Evolutionary conservation across 2,113 vertebrate genomes (phyloP).

Genomic region (Paedocypris sp.): DNA sequence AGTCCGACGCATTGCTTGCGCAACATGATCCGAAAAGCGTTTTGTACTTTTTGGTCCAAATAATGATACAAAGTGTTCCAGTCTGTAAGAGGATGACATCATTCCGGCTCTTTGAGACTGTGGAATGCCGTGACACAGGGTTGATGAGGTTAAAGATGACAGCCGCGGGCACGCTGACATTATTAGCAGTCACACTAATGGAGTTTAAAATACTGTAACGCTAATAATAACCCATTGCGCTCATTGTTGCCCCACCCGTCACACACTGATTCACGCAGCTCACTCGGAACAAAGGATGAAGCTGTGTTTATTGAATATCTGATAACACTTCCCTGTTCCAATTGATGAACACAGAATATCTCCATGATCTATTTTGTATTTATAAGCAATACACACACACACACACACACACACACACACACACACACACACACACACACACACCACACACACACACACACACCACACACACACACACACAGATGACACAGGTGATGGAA

Average conservation of each 20-base stretch:
- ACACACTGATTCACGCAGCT: background rate
- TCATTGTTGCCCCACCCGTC: conserved; percentile 12
- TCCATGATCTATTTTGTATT: no score
- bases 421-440: no score
- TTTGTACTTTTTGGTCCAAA: background rate
- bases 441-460: no score
- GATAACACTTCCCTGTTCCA: conserved; percentile 12
- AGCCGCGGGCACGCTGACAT: background rate
- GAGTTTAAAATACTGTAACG: background rate
- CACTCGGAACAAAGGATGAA: background rate
- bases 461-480: no score
- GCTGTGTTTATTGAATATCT: background rate
- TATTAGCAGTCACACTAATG: background rate
- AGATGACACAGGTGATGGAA: no score
- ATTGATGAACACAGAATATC: no score
- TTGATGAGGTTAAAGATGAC: conserved; percentile 15
- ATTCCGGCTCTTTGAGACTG: background rate
- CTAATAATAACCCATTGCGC: background rate
- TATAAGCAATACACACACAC: no score
- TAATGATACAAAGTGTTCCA: background rate
- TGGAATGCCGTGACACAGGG: conserved; percentile 28
- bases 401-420: no score
- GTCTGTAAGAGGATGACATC: background rate
- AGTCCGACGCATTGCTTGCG: background rate
- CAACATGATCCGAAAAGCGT: background rate